Base-by-base conservation (phyloP, 2,888 invertebrate genomes). In the Amblyjoppa fuscipennis region DNA sequence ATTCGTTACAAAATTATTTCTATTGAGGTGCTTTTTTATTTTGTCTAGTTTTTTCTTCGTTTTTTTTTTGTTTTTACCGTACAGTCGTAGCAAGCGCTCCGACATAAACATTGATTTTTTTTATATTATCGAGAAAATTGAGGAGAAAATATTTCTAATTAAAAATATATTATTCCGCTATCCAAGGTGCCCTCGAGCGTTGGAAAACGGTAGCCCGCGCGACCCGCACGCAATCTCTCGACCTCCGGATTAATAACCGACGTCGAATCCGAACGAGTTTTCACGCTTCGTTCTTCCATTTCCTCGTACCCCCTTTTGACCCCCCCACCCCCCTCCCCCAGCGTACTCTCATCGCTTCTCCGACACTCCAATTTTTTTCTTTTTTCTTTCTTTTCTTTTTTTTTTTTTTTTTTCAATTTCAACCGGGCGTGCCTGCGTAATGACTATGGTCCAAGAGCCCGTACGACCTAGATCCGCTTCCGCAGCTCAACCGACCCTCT, bases 381-480 rank as follows among this genome's bases (percentile, higher is more conserved):
- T 64, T 51, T 61, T 53, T 56, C 34, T 49, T 64, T 41, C 20
- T 45, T 49, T 64, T 41, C 20, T 69, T 49, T 56, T 25, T 59
- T 59, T 59, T 64, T n/a, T 34, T 71, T 84, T 73, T 70, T 68
- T 66, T 66, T 49, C 77, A 56, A 38, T 68, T 61, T 20, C 45
- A 34, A 59, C 51, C n/a, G 25, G 51, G 38, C 59, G 25, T 69
- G 31, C 59, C 66, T 75, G 59, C 76, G 61, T 71, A 68, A 82
- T 76, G 75, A 82, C 53, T 70, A 25, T 76, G 38, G 38, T 41
- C 70, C 38, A 76, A 45, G 69, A 38, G 31, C 45, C 38, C 34
- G 76, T 70, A 56, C 53, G 81, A 82, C 81, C 81, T 41, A 76
- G 70, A 64, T 76, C 49, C 34, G 61, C 41, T 82, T 49, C 64